Evolutionary conservation across 2,888 invertebrate genomes (phyloP).

Genomic region (Netelia fuscicornis): DNA sequence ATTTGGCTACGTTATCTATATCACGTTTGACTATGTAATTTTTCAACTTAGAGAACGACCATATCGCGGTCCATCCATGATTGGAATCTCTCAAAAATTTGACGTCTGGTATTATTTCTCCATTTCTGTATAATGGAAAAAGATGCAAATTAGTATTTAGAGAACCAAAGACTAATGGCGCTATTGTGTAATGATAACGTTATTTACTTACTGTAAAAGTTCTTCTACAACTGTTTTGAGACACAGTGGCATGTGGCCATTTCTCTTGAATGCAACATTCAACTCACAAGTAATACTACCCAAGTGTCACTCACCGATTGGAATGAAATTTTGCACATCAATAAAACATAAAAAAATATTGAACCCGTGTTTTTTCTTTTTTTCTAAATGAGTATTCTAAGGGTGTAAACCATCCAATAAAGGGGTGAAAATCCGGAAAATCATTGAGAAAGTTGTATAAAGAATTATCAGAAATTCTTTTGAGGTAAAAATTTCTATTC

Average conservation of each 20-base stretch:
- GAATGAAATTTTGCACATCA: too few species aligned
- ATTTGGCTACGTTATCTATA: constrained; percentile 75
- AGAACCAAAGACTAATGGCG: constrained; percentile 14
- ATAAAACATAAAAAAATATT: too few species aligned
- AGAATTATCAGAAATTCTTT: too few species aligned
- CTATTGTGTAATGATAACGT: too few species aligned
- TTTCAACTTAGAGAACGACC: constrained; percentile 86
- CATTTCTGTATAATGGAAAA: constrained; percentile 76
- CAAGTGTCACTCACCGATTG: too few species aligned
- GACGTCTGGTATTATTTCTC: constrained; percentile 84
- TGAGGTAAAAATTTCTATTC: too few species aligned
- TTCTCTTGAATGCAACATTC: constrained; percentile 88
- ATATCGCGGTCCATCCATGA: constrained; percentile 87
- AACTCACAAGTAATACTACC: too few species aligned
- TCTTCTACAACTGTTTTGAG: constrained; percentile 86
- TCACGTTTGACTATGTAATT: constrained; percentile 79
- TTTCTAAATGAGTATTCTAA: too few species aligned
- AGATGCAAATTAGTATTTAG: constrained; percentile 1
- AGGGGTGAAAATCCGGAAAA: too few species aligned
- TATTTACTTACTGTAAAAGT: constrained; percentile 83
- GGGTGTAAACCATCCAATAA: too few species aligned
- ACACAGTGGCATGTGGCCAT: constrained; percentile 89
- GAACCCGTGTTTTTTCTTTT: too few species aligned
- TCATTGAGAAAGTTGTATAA: too few species aligned
- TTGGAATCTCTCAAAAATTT: constrained; percentile 85